Evolutionary conservation across 2,113 vertebrate species (phyloP).

Genomic region (Ictidomys tridecemlineatus): DNA sequence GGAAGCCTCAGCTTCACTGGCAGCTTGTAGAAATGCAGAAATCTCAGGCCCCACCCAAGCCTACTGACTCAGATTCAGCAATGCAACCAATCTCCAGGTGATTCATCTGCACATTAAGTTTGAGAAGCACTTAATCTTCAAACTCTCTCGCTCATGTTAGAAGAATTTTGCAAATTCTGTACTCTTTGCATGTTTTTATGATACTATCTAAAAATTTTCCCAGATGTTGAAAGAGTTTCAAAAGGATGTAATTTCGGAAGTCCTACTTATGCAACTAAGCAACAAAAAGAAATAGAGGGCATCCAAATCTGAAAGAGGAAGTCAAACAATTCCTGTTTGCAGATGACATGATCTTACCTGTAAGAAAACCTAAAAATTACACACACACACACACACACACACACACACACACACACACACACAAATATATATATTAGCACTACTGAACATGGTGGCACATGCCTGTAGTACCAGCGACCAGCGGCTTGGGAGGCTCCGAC

Average conservation of each 20-base stretch:
- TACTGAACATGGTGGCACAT: too few species aligned
- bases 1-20: background rate
- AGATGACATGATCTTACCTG: too few species aligned
- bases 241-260: background rate
- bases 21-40: background rate
- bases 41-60: background rate
- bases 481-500: too few species aligned
- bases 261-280: too few species aligned
- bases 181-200: background rate
- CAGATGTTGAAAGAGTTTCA: background rate
- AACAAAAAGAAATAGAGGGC: too few species aligned
- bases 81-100: background rate
- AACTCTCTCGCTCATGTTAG: background rate
- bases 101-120: background rate
- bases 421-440: too few species aligned
- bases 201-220: background rate
- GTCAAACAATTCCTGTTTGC: too few species aligned
- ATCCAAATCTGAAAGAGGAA: too few species aligned
- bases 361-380: too few species aligned
- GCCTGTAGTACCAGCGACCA: too few species aligned
- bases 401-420: too few species aligned
- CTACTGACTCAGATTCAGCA: background rate
- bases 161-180: background rate
- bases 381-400: too few species aligned
- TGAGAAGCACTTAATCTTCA: background rate